Evolutionary conservation across 2,113 vertebrate genomes (phyloP).

Genomic region (Pseudonaja textilis): DNA sequence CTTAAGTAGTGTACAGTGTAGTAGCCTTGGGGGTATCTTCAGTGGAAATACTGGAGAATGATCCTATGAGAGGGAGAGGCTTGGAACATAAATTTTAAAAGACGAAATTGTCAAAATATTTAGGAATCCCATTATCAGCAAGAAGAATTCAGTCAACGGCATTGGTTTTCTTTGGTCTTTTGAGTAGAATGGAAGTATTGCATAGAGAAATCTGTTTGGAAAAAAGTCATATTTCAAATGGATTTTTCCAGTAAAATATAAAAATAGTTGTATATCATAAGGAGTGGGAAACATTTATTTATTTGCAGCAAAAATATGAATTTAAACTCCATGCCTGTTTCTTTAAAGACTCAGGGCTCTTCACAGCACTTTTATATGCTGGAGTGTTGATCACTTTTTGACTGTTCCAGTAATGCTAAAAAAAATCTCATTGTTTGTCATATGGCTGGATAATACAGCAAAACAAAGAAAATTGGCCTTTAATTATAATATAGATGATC

Average conservation of each 20-base stretch:
- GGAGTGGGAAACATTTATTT: neutral
- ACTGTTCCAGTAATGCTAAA: neutral
- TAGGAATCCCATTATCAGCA: neutral
- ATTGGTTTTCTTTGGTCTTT: neutral
- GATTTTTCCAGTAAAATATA: neutral
- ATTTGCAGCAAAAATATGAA: neutral
- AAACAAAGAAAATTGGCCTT: neutral
- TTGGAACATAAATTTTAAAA: neutral
- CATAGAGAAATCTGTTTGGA: neutral
- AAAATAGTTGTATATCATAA: neutral
- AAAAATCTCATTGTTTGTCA: neutral
- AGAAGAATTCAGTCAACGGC: constrained; percentile 28
- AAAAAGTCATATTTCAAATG: neutral
- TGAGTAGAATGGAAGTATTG: neutral
- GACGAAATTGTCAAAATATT: neutral
- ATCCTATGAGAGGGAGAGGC: neutral
- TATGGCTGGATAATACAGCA: neutral
- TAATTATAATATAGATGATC: neutral
- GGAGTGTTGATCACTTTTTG: neutral
- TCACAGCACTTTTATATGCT: neutral
- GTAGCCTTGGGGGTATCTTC: neutral
- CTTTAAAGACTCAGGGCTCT: neutral
- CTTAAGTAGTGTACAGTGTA: neutral
- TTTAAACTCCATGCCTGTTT: constrained; percentile 1
- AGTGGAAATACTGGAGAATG: neutral